These are phyloP conservation scores for Stigmatopora nigra DNA, from an alignment of 2,113 vertebrate genomes.

Conservation along the genomic window DNA sequence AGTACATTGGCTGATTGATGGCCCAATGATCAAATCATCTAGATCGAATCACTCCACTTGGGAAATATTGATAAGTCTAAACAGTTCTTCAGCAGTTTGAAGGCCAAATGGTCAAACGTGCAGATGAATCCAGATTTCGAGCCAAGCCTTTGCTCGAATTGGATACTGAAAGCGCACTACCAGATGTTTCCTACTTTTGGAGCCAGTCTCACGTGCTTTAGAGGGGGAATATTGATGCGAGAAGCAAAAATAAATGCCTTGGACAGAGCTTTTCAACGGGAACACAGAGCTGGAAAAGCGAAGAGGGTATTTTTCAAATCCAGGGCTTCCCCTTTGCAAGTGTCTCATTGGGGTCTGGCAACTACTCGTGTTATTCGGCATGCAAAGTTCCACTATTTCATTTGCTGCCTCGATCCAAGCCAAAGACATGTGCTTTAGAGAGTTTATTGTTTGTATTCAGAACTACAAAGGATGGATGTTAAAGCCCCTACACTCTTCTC, in stretches of 20 bases:
- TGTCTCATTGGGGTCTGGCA: conserved; percentile 41
- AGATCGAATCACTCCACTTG: conserved; percentile 38
- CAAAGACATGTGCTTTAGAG: conserved; percentile 40
- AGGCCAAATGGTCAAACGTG: conserved; percentile 33
- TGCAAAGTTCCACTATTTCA: conserved; percentile 62
- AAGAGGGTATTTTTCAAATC: conserved; percentile 47
- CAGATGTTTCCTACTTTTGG: conserved; percentile 37
- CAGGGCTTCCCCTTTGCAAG: conserved; percentile 52
- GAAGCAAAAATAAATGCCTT: conserved; percentile 46
- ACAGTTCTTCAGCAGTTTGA: conserved; percentile 22
- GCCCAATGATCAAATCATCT: conserved; percentile 37
- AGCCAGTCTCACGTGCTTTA: conserved; percentile 34
- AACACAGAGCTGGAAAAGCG: conserved; percentile 49
- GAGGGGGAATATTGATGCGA: conserved; percentile 49
- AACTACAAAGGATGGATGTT: conserved; percentile 8
- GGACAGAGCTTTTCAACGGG: conserved; percentile 43
- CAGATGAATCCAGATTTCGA: conserved; percentile 9
- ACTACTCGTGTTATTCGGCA: conserved; percentile 28
- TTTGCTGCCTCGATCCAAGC: conserved; percentile 42
- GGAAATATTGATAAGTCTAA: conserved; percentile 54
- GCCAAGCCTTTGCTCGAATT: conserved; percentile 53
- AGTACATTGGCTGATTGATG: conserved; percentile 37
- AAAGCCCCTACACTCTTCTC: conserved; percentile 5
- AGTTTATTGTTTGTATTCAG: conserved; percentile 18
- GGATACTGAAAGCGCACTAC: conserved; percentile 28